These are phyloP conservation scores for Ramphastos sulfuratus DNA, from an alignment of 2,113 vertebrate species.

Conservation along the genomic window DNA sequence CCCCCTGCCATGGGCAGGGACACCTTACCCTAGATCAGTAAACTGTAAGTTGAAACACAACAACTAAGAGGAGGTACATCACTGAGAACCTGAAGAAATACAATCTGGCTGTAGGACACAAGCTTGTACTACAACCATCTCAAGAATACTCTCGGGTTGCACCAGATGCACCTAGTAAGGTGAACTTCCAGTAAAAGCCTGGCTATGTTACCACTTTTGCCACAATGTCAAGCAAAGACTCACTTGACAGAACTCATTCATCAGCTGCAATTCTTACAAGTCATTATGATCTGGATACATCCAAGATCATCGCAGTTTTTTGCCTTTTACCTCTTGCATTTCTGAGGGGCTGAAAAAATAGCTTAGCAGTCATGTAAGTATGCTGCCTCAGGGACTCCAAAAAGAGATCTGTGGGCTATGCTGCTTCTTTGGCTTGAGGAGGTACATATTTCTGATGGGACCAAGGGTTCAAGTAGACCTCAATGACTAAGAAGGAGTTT, in stretches of 20 bases:
- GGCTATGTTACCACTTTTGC: neutral
- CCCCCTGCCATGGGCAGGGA: no score
- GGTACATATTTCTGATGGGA: neutral
- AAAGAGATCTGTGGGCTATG: neutral
- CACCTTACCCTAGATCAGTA: neutral
- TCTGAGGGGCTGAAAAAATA: neutral
- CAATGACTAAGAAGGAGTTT: neutral
- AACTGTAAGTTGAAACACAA: neutral
- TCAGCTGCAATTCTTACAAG: neutral
- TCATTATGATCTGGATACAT: neutral
- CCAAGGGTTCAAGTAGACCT: neutral
- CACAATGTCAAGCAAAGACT: neutral
- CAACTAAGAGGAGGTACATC: neutral
- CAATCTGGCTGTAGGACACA: neutral
- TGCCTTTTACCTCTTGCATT: neutral
- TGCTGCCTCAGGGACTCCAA: neutral
- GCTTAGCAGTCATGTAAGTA: neutral
- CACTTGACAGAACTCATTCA: neutral
- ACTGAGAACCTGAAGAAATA: neutral
- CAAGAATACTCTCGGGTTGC: neutral
- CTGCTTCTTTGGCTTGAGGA: neutral
- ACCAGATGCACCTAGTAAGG: neutral
- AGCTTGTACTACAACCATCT: neutral
- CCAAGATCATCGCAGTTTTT: neutral
- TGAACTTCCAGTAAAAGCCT: neutral